Conservation (phyloP, 2,797 vertebrate genomes). For the Rhadinocentrus ornatus region DNA sequence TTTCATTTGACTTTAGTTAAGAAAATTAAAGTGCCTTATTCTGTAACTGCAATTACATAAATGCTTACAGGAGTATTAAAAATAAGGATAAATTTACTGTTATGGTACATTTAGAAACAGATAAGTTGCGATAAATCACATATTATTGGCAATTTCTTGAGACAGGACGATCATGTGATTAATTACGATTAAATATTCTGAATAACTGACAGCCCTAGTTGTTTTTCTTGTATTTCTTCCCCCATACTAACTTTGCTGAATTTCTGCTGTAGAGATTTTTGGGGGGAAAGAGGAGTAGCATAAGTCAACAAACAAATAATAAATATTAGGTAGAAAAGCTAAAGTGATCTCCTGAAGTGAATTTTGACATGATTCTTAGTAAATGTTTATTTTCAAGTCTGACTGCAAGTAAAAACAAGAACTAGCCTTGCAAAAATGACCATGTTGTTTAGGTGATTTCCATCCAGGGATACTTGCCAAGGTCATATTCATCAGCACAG, state of each 20-base stretch:
- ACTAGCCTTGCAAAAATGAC: neutral
- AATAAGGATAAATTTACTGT: too few species aligned
- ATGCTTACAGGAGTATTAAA: too few species aligned
- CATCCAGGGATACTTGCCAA: neutral
- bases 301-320: neutral
- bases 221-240: neutral
- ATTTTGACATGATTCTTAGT: neutral
- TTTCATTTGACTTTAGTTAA: too few species aligned
- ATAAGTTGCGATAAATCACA: too few species aligned
- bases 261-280: neutral
- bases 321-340: neutral
- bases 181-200: too few species aligned
- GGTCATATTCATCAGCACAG: neutral
- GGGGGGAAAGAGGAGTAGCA: neutral
- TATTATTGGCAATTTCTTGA: too few species aligned
- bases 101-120: too few species aligned
- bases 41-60: too few species aligned
- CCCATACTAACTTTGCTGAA: neutral
- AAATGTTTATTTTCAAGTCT: slow-evolving; percentile 3
- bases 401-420: neutral
- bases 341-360: neutral
- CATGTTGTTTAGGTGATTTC: neutral
- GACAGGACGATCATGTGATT: too few species aligned
- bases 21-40: too few species aligned
- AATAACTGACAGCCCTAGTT: too few species aligned